A percentile compares a stretch with the other conserved stretches of the same genome.
These are phyloP conservation scores for Enchytraeus crypticus DNA, from an alignment of 2,888 invertebrate species.

Conservation along the genomic window DNA sequence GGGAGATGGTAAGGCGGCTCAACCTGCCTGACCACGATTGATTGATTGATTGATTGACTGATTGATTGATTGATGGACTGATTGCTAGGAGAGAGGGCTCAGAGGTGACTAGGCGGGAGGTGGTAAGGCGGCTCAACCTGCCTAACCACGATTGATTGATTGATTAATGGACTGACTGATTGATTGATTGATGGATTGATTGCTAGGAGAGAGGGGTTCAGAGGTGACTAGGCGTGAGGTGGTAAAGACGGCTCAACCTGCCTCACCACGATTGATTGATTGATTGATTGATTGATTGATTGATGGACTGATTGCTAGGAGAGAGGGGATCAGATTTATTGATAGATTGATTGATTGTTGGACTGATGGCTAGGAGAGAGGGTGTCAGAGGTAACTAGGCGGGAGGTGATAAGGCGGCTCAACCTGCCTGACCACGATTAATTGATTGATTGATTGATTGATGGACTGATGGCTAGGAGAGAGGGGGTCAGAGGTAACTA, in stretches of 20 bases:
- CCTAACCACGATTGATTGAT: too few relatives aligned
- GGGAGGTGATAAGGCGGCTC: background rate
- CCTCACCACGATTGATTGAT: background rate
- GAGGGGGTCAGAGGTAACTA: slow-evolving; percentile 1
- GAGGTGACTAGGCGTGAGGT: too few relatives aligned
- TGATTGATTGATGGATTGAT: too few relatives aligned
- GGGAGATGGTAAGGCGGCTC: background rate
- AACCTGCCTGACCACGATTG: slow-evolving; percentile 3
- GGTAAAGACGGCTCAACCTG: too few relatives aligned
- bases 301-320: background rate
- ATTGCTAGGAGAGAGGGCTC: too few relatives aligned
- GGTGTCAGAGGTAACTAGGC: background rate
- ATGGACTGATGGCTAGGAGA: background rate
- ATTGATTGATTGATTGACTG: too few relatives aligned
- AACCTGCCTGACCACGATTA: background rate
- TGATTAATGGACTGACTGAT: too few relatives aligned
- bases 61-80: too few relatives aligned
- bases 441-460: background rate
- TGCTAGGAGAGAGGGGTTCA: too few relatives aligned
- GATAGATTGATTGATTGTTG: background rate
- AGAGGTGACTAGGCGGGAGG: background rate
- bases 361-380: slow-evolving; percentile 14
- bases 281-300: background rate
- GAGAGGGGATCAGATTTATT: background rate
- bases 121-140: slow-evolving; percentile 1